Evolutionary conservation across 2,888 invertebrate genomes (phyloP), one percentile per base, ranked within the genome.

Genomic region (Drosophila setosimentum): DNA sequence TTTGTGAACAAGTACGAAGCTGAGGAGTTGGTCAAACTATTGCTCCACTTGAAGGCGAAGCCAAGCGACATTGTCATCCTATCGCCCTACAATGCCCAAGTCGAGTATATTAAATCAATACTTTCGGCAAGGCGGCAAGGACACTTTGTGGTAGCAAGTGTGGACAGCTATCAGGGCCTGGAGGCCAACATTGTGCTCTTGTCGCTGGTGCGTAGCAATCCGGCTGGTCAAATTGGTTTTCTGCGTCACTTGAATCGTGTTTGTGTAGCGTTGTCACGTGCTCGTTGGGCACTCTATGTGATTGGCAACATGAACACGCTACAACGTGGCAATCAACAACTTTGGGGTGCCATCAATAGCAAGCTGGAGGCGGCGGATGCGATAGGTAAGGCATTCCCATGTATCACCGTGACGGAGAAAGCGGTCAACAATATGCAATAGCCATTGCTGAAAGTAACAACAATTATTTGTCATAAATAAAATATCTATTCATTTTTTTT

Each of bases 141-240:
- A 16, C 1, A 2, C 0, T 32, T 76, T 13, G n/a, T 30, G 32
- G 94, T 96, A 27, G 94, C 95, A 0, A 95, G 95, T 1, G 95
- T 97, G 2, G 97, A 97, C 91, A 97, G 96, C 90, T 97, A 95
- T 87, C 97, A 97, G 93, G 97, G 97, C 0, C 96, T 97, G 88
- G 97, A 97, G 93, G 96, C 95, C 89, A 95, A 95, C 90, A 96
- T 97, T 85, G 95, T 97, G 60, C 94, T 97, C 77, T 92, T 97
- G 70, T 97, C 97, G 0, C 92, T 97, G 18, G 97, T 97, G 0
- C 94, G 97, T 88, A 97, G 96, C 89, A 97, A 97, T 93, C 91
- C 92, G 50, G 94, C 95, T 16, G 94, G 94, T 55, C 95, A 94
- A 67, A 95, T 97, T 75, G 97, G 97, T 0, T 97, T 97, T 91